Base-by-base conservation (phyloP, 2,113 vertebrate species). In the Reinhardtius hippoglossoides region DNA sequence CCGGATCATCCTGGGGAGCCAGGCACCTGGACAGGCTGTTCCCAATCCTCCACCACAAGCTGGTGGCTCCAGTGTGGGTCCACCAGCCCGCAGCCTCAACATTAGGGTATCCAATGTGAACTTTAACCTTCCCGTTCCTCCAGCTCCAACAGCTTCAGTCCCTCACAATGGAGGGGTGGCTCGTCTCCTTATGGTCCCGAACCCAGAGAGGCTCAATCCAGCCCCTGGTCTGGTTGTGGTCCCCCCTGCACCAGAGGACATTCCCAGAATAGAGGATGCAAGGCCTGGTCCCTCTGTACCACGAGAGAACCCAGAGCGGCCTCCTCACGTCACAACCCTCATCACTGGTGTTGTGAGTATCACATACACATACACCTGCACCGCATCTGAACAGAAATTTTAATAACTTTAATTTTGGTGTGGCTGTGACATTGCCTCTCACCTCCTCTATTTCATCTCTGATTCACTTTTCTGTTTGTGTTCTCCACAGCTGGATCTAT, bases 311-410 rank as follows among this genome's bases (percentile, higher is more conserved):
- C 69, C 61, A 35, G 87, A 89, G 54, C 88, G 74, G 48, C 82
- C 67, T 16, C 69, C 80, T 24, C 67, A 85, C 1, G 56, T 91
- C 18, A 58, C 81, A 78, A 48, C 74, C 4, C 87, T 95, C 3
- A 88, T 95, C 61, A 74, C 72, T 27, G 91, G 89, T 71, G 94
- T 95, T 74, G 95, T 95, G 80, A 94, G 94, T 94, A 56, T 44
- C 52, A 24, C 18, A 3, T 35, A 16, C 24, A 31, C 24, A 9
- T 46, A 50, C 24, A 67, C 1, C 10, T 6, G 1, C 20, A 21
- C 20, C 8, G 7, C 6, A 16, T 54, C 46, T 15, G 3, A 58
- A 24, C 23, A 56, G 48, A 27, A 4, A 27, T 4, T 27, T 27
- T 27, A 27, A 27, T 27, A 27, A 16, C 18, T 18, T 50, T 50